Evolutionary conservation across 2,797 vertebrate genomes (phyloP).

Genomic region (Hemitrygon akajei): DNA sequence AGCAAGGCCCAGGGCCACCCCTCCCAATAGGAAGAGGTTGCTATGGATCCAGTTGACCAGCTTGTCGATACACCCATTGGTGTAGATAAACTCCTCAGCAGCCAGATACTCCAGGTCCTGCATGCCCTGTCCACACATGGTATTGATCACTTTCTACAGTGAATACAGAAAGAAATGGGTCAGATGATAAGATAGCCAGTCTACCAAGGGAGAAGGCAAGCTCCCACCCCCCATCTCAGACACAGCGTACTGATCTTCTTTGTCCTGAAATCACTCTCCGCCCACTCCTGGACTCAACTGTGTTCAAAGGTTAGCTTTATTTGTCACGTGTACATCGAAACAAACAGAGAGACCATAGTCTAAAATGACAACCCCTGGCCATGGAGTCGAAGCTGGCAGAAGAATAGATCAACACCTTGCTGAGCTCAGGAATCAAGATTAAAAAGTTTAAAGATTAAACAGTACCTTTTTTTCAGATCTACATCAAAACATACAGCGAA

Average conservation of each 20-base stretch:
- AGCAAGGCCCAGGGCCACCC: slow-evolving; percentile 76
- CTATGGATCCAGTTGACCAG: slow-evolving; percentile 86
- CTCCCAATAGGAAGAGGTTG: slow-evolving; percentile 83
- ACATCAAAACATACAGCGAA: too few species aligned
- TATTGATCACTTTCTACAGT: slow-evolving; percentile 75
- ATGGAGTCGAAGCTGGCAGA: too few species aligned
- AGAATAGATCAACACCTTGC: too few species aligned
- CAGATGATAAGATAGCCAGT: background rate
- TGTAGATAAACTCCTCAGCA: slow-evolving; percentile 69
- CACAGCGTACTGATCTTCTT: background rate
- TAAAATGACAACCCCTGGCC: too few species aligned
- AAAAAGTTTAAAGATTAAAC: too few species aligned
- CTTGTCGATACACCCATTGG: slow-evolving; percentile 85
- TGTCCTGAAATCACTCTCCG: too few species aligned
- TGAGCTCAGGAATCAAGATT: too few species aligned
- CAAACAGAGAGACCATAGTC: too few species aligned
- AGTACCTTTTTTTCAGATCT: too few species aligned
- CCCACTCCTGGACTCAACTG: too few species aligned
- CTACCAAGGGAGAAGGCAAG: background rate
- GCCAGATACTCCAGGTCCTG: slow-evolving; percentile 57
- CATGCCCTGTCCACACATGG: slow-evolving; percentile 81
- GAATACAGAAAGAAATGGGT: background rate
- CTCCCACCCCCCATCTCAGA: background rate
- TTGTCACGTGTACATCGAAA: too few species aligned
- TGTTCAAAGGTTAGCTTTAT: too few species aligned